Evolutionary conservation across 2,113 vertebrate species (phyloP).

Genomic region (Tachysurus fulvidraco): DNA sequence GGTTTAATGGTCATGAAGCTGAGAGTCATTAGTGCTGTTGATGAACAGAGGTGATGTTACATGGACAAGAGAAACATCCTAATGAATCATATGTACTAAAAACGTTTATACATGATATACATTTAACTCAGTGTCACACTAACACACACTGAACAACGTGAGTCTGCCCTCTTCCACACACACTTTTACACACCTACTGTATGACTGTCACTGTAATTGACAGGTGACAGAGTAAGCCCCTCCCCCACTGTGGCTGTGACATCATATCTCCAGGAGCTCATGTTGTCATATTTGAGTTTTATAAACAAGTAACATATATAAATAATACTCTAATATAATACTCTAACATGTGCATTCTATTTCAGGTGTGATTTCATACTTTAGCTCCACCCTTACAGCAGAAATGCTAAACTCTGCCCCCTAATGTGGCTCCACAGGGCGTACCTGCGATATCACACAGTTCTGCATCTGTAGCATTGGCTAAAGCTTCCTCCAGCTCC

Average conservation of each 20-base stretch:
- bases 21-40: background rate
- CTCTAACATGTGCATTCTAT: too few species aligned
- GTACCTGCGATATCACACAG: slow-evolving; percentile 98
- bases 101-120: too few species aligned
- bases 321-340: background rate
- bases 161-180: background rate
- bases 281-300: background rate
- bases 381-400: background rate
- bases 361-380: too few species aligned
- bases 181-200: background rate
- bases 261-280: background rate
- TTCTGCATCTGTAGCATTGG: slow-evolving; percentile 91
- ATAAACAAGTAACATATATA: too few species aligned
- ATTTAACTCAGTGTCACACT: background rate
- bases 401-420: background rate
- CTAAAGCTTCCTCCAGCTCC: slow-evolving; percentile 92
- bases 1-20: background rate
- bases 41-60: background rate
- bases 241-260: background rate
- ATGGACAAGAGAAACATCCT: background rate
- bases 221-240: background rate
- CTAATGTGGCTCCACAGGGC: background rate
- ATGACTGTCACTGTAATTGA: background rate
- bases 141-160: background rate
- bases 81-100: background rate